phyloP scores from a whole-genome alignment of 2,113 vertebrate species.

The Machaerirhynchus nigripectus region DNA sequence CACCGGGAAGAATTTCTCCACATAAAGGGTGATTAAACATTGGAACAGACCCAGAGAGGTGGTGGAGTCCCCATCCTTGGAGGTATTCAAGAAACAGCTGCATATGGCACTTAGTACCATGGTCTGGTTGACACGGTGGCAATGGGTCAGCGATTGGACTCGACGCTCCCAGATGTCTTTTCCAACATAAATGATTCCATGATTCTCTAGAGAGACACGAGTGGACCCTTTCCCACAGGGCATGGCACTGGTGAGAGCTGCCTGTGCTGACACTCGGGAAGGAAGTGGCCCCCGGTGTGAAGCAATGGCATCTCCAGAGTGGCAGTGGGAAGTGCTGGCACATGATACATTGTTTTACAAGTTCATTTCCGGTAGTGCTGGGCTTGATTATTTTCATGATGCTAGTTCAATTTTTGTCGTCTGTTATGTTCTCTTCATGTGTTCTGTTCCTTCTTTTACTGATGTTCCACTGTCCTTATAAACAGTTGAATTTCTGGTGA shows the following conservation, averaged over 20 bases:
- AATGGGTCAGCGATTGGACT: accelerated
- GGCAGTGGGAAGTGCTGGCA: neutral
- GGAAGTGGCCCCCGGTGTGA: neutral
- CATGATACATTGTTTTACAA: accelerated
- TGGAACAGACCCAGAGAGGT: neutral
- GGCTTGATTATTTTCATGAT: neutral
- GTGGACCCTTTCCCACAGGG: neutral
- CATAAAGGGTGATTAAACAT: accelerated
- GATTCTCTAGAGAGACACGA: accelerated
- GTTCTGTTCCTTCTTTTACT: neutral
- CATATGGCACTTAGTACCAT: accelerated
- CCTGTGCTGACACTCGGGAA: neutral
- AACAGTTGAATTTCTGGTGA: neutral
- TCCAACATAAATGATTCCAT: accelerated
- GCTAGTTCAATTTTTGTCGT: neutral
- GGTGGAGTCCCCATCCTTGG: neutral
- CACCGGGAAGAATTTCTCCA: accelerated
- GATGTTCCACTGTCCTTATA: neutral
- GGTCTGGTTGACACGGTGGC: neutral
- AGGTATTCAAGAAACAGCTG: neutral
- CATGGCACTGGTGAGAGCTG: accelerated
- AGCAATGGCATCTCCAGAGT: neutral
- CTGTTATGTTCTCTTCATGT: neutral
- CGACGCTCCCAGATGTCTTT: neutral
- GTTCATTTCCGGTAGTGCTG: neutral